Base-by-base conservation (phyloP, 2,113 vertebrate species). In the Rhegmatorhina hoffmannsi region DNA sequence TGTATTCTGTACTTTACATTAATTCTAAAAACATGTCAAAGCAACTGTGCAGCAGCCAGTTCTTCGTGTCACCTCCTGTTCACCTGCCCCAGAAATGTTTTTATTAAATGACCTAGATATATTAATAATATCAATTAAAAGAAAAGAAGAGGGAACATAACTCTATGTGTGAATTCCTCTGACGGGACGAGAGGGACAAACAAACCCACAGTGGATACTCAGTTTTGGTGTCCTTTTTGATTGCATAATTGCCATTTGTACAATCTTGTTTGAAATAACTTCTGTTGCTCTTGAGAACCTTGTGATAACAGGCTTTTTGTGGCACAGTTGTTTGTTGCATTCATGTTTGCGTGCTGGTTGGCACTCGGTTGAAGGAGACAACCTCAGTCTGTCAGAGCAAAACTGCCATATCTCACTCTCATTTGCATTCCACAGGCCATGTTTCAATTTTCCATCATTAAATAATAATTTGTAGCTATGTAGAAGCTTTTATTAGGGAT, bases 71-170 rank as follows among this genome's bases (percentile, higher is more conserved):
- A 53, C 36, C 40, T 97, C 36, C 62, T 92, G 52, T 52, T 91
- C 92, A 68, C 47, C 88, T 95, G 92, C 85, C 84, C 93, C 95
- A 92, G 90, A 94, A 94, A 96, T 92, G 58, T 50, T 96, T 90
- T 89, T 94, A 89, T 95, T 86, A 87, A 95, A 68, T 89, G 88
- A 91, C 95, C 84, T 92, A 96, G 58, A 76, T 97, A 76, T 67
- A 94, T 92, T 89, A 86, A 85, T 85, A 81, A 60, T 90, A 94
- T 64, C 80, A 96, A 84, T 90, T 91, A 94, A 85, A 97, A 96
- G 49, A 75, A 80, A 87, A 50, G n/a, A 50, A 50, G 20, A 18
- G n/a, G 28, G 12, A 50, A 16, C 26, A 16, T 33, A 58, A 72
- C 85, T 36, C 11, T 38, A 46, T 3, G 28, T 38, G 40, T 84